Evolutionary conservation across 2,888 invertebrate genomes (phyloP).

Genomic region (Drosophila demipolita): DNA sequence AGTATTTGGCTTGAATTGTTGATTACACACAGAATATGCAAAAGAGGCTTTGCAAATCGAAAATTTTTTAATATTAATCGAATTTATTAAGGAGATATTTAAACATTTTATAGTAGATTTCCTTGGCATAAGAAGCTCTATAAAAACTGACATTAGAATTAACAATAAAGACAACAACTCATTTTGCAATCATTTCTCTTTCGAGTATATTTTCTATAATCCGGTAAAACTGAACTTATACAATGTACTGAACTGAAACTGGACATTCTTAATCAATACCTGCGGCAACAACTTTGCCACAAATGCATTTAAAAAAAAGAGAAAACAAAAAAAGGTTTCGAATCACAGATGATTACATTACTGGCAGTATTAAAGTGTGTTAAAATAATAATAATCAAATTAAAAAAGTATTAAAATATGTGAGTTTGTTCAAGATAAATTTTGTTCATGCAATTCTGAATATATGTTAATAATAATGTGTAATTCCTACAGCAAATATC

Average conservation of each 20-base stretch:
- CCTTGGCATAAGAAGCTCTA: not conserved
- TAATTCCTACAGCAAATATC: not conserved
- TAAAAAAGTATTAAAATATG: not conserved
- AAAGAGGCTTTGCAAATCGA: not conserved
- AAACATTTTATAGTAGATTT: no score
- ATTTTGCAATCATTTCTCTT: not conserved
- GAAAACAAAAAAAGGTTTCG: not conserved
- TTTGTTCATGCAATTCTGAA: not conserved
- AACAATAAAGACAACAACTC: constrained; percentile 15
- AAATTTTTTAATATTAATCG: not conserved
- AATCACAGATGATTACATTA: constrained; percentile 34
- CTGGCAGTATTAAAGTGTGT: not conserved
- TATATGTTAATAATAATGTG: not conserved
- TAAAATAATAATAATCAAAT: not conserved
- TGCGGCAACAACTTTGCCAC: constrained; percentile 33
- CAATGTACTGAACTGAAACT: constrained; percentile 26
- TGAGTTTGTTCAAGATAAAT: not conserved
- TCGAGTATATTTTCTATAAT: constrained; percentile 14
- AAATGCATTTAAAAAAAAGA: constrained; percentile 33
- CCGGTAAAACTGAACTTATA: constrained; percentile 12
- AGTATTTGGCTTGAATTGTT: constrained; percentile 30
- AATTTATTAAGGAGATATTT: not conserved
- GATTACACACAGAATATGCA: constrained; percentile 9
- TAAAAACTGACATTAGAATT: not conserved
- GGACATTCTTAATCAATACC: constrained; percentile 27